Conservation (phyloP, 2,888 invertebrate genomes). For the Pristionchus fissidentatus region DNA sequence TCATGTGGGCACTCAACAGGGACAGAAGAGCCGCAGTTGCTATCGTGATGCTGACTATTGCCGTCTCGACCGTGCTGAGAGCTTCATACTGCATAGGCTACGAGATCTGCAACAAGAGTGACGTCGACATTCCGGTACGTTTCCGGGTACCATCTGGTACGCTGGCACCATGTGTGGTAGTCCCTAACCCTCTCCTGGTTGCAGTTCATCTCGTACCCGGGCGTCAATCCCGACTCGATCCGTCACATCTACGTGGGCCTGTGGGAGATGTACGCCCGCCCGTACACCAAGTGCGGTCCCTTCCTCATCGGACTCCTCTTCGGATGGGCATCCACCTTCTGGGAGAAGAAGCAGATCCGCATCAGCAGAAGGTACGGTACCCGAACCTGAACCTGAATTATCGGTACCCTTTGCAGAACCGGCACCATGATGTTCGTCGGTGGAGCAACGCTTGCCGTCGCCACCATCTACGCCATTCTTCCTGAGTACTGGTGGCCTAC, state of each 20-base stretch:
- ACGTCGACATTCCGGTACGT: constrained; percentile 73
- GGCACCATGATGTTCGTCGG: constrained; percentile 49
- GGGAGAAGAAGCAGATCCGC: constrained; percentile 26
- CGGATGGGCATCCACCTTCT: constrained; percentile 56
- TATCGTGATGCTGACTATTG: constrained; percentile 56
- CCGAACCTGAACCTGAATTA: background rate
- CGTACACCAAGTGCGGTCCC: constrained; percentile 72
- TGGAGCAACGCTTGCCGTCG: constrained; percentile 53
- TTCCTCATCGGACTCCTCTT: constrained; percentile 70
- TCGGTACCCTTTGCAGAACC: background rate
- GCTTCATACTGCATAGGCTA: constrained; percentile 68
- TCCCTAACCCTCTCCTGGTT: constrained; percentile 11
- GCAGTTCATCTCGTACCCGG: constrained; percentile 72
- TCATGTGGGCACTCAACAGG: constrained; percentile 65
- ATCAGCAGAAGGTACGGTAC: constrained; percentile 28
- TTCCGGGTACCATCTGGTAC: background rate
- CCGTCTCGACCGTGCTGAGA: constrained; percentile 59
- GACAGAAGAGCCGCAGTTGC: constrained; percentile 50
- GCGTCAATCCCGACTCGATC: constrained; percentile 57
- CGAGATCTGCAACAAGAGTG: constrained; percentile 72
- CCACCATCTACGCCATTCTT: constrained; percentile 71
- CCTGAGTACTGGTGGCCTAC: constrained; percentile 71
- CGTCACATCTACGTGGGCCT: constrained; percentile 67
- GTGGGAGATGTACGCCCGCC: constrained; percentile 73
- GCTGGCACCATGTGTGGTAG: too few species aligned